Percentiles rank a stretch among this genome's conserved stretches.
phyloP scores from a whole-genome alignment of 2,113 vertebrate genomes.

The Protomyctophum bolini region DNA sequence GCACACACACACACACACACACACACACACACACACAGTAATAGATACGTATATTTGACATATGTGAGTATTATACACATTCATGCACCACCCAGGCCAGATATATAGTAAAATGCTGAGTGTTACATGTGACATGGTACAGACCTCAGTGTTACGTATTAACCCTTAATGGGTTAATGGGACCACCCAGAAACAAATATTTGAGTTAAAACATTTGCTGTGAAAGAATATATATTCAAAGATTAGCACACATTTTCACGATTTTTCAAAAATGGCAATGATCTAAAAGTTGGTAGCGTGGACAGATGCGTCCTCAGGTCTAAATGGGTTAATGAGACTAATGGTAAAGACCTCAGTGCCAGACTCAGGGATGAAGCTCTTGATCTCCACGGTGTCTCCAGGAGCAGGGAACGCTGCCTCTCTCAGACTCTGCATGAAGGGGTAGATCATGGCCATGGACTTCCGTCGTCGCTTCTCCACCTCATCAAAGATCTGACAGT shows the following conservation, averaged over 20 bases:
- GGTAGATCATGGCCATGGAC: conserved; percentile 86
- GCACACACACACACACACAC: neutral
- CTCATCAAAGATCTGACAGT: conserved; percentile 85
- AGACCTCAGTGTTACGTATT: no score
- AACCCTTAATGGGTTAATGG: no score
- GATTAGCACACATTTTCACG: no score
- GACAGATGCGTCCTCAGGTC: no score
- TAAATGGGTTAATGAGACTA: neutral
- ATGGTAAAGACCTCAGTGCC: conserved; percentile 81
- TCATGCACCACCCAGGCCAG: no score
- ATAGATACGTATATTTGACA: no score
- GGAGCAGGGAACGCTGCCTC: conserved; percentile 85
- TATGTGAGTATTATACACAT: no score
- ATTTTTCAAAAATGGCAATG: no score
- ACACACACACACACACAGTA: neutral
- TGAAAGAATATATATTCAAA: no score
- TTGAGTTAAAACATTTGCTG: no score
- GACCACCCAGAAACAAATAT: no score
- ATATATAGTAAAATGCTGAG: neutral
- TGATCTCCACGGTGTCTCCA: conserved; percentile 83
- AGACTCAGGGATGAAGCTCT: conserved; percentile 87
- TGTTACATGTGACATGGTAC: neutral
- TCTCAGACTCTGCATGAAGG: conserved; percentile 88
- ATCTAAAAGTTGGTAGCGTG: neutral
- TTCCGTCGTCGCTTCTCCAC: conserved; percentile 88